A percentile compares a stretch with the other conserved stretches of the same genome.
These are phyloP conservation scores for Tanypteryx hageni DNA, from an alignment of 2,888 invertebrate species.

Conservation along the genomic window DNA sequence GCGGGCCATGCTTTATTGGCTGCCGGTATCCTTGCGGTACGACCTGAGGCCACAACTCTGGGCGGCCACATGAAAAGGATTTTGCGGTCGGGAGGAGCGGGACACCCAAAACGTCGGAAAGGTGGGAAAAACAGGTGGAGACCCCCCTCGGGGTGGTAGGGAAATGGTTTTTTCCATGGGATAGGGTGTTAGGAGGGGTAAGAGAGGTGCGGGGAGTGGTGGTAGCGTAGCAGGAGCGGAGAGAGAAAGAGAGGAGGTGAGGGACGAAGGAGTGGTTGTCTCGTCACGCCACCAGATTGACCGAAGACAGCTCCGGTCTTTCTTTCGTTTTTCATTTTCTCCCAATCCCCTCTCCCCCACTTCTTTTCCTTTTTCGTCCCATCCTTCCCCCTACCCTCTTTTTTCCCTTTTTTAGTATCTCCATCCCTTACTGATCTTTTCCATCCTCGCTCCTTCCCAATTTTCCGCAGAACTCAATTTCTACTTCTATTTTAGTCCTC, in stretches of 20 bases:
- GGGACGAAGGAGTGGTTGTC: conserved; percentile 2
- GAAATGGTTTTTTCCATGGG: conserved; percentile 48
- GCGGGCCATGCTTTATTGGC: conserved; percentile 46
- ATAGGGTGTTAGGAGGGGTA: too few relatives aligned
- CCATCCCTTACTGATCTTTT: too few relatives aligned
- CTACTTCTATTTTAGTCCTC: too few relatives aligned
- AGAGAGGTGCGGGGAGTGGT: background rate
- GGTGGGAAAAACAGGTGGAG: conserved; percentile 58
- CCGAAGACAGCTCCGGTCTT: conserved; percentile 40
- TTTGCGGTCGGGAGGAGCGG: conserved; percentile 4
- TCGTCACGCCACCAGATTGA: conserved; percentile 62
- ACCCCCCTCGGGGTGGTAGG: background rate
- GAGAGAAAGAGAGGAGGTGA: background rate
- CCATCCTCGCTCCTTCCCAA: too few relatives aligned
- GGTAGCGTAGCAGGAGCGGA: too few relatives aligned
- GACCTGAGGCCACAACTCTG: conserved; percentile 19
- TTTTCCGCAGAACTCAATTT: too few relatives aligned
- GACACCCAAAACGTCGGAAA: conserved; percentile 60
- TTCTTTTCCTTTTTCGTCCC: background rate
- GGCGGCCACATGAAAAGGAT: conserved; percentile 40
- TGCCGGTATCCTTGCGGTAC: conserved; percentile 25
- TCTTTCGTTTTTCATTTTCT: conserved; percentile 6
- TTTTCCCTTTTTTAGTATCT: too few relatives aligned
- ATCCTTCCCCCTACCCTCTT: too few relatives aligned
- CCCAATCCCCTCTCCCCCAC: background rate